phyloP scores from a whole-genome alignment of 2,888 invertebrate species.

The Callyntrura guangdongensis region DNA sequence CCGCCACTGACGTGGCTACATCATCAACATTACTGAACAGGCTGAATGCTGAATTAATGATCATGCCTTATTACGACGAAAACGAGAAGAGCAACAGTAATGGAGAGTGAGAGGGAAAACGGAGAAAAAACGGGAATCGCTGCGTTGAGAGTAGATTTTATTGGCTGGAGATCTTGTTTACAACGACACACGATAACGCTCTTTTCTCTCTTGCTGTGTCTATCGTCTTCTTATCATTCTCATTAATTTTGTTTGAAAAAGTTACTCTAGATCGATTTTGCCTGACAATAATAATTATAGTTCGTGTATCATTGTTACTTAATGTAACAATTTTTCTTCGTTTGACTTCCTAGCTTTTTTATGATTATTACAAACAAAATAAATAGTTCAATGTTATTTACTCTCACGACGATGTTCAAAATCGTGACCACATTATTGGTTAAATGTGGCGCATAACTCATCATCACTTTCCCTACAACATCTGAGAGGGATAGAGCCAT shows the following conservation, averaged over 20 bases:
- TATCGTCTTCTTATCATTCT: slow-evolving; percentile 23
- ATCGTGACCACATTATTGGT: slow-evolving; percentile 48
- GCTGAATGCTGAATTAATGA: slow-evolving; percentile 76
- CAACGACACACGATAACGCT: not conserved
- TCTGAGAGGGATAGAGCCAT: not conserved
- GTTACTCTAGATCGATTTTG: slow-evolving; percentile 54
- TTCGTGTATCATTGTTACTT: slow-evolving; percentile 53
- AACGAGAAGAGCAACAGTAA: slow-evolving; percentile 3
- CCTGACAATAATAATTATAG: slow-evolving; percentile 42
- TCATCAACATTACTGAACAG: slow-evolving; percentile 51
- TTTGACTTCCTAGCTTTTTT: not conserved
- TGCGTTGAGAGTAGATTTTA: slow-evolving; percentile 18
- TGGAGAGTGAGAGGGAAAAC: not conserved
- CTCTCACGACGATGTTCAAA: not conserved
- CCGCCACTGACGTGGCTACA: not conserved
- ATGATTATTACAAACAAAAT: not conserved
- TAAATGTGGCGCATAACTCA: slow-evolving; percentile 35
- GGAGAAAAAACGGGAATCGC: slow-evolving; percentile 6
- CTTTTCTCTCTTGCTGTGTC: not conserved
- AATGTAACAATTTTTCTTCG: slow-evolving; percentile 51
- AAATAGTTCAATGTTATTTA: not conserved
- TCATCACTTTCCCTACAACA: slow-evolving; percentile 3
- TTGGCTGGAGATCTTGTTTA: slow-evolving; percentile 59
- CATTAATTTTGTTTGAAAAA: not conserved
- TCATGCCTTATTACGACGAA: slow-evolving; percentile 68